phyloP scores from a whole-genome alignment of 1,140 invertebrate species.

The Luehdorfia chinensis region DNA sequence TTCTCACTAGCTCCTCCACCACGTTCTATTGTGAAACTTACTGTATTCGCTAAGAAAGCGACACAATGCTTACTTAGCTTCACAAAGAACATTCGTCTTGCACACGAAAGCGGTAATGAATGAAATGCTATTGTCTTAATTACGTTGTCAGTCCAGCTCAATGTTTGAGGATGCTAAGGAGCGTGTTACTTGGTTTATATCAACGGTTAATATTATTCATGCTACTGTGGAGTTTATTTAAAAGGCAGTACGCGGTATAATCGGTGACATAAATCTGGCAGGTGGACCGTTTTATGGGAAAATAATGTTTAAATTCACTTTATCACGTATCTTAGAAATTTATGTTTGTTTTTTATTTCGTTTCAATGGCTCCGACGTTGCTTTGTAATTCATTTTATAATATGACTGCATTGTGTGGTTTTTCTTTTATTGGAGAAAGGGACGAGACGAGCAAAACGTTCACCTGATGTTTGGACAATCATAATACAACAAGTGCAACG shows the following conservation, averaged over 20 bases:
- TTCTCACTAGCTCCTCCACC: slow-evolving; percentile 6
- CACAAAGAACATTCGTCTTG: not conserved
- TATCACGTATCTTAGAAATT: slow-evolving; percentile 3
- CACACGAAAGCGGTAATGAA: not conserved
- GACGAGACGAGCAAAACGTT: too few species aligned
- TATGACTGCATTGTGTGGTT: too few species aligned
- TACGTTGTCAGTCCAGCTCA: too few species aligned
- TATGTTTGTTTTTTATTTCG: slow-evolving; percentile 7
- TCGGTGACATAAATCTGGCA: slow-evolving; percentile 14
- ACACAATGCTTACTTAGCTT: not conserved
- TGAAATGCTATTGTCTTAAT: not conserved
- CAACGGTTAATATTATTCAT: slow-evolving; percentile 7
- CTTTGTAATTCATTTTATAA: too few species aligned
- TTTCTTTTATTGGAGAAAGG: not conserved
- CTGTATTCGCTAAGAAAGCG: not conserved
- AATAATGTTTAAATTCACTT: slow-evolving; percentile 12
- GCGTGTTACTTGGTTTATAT: not conserved
- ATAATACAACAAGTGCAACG: not conserved
- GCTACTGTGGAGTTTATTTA: slow-evolving; percentile 16
- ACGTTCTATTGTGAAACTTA: not conserved
- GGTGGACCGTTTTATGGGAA: slow-evolving; percentile 5
- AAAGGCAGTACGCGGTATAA: slow-evolving; percentile 14
- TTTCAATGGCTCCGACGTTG: not conserved
- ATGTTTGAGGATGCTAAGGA: not conserved
- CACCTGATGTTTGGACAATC: not conserved